Conservation (phyloP, 1,140 invertebrate species). For the Hycleus cichorii region DNA sequence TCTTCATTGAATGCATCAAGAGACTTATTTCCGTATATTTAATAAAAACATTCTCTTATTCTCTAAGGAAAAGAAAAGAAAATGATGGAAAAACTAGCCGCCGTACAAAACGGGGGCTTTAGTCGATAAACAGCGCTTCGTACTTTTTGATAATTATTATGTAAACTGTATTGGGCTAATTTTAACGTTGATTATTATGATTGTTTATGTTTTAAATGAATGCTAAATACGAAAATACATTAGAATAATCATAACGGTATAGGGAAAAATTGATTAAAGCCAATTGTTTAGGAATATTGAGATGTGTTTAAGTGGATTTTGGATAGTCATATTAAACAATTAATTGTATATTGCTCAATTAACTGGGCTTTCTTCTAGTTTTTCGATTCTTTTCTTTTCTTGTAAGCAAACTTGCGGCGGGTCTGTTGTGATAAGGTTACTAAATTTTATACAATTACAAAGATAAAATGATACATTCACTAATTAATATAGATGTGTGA, state of each 20-base stretch:
- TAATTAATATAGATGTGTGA: slow-evolving; percentile 12
- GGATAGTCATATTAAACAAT: slow-evolving; percentile 10
- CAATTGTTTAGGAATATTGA: slow-evolving; percentile 32
- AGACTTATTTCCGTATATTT: background rate
- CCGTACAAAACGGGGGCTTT: slow-evolving; percentile 10
- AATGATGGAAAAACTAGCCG: slow-evolving; percentile 2
- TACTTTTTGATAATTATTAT: slow-evolving; percentile 39
- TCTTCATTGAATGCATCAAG: background rate
- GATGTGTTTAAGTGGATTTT: slow-evolving; percentile 35
- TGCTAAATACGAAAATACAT: no score
- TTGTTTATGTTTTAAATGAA: no score
- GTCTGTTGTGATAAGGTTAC: slow-evolving; percentile 25
- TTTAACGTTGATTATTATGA: slow-evolving; percentile 36
- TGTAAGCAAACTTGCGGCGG: slow-evolving; percentile 7
- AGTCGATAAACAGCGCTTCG: slow-evolving; percentile 30
- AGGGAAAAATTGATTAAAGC: slow-evolving; percentile 1
- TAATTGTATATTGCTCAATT: slow-evolving; percentile 39
- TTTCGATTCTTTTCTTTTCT: no score
- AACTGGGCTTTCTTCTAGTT: slow-evolving; percentile 25
- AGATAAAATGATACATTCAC: slow-evolving; percentile 18
- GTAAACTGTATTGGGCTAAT: slow-evolving; percentile 34
- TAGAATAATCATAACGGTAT: background rate
- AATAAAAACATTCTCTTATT: background rate
- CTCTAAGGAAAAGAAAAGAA: no score
- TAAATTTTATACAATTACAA: slow-evolving; percentile 16